Evolutionary conservation across 2,797 vertebrate genomes (phyloP), one percentile per base, ranked within the genome.

Genomic region (Bradypodion ventrale): DNA sequence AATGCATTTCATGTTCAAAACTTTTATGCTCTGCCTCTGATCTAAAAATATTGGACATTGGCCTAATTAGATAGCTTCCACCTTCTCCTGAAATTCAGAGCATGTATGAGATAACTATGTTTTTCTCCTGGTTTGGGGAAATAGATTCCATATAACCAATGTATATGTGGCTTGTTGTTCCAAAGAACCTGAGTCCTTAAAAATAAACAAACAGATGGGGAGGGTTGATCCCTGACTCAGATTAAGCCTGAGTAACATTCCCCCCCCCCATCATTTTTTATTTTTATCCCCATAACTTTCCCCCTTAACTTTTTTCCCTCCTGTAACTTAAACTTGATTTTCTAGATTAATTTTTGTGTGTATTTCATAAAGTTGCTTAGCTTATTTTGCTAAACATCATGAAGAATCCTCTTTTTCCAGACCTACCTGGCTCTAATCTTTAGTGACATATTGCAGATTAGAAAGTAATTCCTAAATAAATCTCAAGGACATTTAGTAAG

Each of bases 401-500:
- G 73, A 75, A 81, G 29, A 87, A 42, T 37, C 5, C n/a, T 89
- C 9, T 60, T 81, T 44, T 86, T 87, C 81, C 49, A 69, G 78
- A 62, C 77, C 89, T 86, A 85, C 78, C 85, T 90, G 85, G 44
- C 37, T 88, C n/a, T 65, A 56, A 75, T 52, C 84, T 90, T 35
- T 80, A 78, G 56, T 88, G 89, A 87, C 87, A 88, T 79, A 85
- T 80, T 75, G 68, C 79, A 90, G 73, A 85, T 90, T 93, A 92
- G 90, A 89, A 92, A 92, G 89, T 87, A 90, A 90, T 92, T 90
- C 85, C 86, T 88, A 92, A 92, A 92, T 89, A 91, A 87, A 91
- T 92, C 90, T 93, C 85, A 93, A 89, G 85, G 83, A 92, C 92
- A 88, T 82, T 89, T 83, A 81, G 66, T 49, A 56, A 81, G 89